A percentile compares a stretch with the other conserved stretches of the same genome.
Conservation (phyloP, 2,113 vertebrate species). For the Fregata magnificens region DNA sequence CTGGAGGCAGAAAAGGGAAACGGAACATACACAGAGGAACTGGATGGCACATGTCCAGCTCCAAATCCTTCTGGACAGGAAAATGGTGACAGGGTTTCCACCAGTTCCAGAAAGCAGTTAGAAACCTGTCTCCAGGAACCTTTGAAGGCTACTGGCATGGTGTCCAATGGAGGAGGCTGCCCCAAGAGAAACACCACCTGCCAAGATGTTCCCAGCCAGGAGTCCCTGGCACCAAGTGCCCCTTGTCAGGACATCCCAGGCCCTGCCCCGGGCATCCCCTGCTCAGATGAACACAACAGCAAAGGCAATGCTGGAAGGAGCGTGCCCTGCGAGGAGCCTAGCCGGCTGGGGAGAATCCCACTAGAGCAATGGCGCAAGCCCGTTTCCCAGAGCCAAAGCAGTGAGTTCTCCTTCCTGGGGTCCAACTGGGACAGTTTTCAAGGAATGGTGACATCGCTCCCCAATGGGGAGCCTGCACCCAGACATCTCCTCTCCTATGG, state of each 20-base stretch:
- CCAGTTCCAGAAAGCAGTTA: not conserved
- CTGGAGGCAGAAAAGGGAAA: constrained; percentile 10
- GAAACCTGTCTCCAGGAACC: constrained; percentile 19
- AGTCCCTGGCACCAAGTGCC: not conserved
- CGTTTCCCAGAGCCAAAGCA: constrained; percentile 85
- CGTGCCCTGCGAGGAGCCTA: constrained; percentile 22
- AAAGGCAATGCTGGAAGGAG: constrained; percentile 7
- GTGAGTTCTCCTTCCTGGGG: constrained; percentile 85
- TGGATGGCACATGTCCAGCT: not conserved
- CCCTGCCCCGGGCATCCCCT: not conserved
- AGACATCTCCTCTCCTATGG: constrained; percentile 79
- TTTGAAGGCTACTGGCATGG: not conserved
- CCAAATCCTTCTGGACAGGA: not conserved
- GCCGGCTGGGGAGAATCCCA: constrained; percentile 2
- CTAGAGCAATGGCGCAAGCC: constrained; percentile 77
- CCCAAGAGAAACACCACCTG: not conserved
- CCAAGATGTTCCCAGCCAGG: constrained; percentile 22
- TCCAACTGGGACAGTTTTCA: constrained; percentile 93
- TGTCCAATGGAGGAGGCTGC: not conserved
- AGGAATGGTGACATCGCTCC: constrained; percentile 87
- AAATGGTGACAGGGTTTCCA: not conserved
- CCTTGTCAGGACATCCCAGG: constrained; percentile 4
- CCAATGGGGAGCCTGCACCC: constrained; percentile 68
- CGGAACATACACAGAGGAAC: not conserved
- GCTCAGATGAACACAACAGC: constrained; percentile 13